phyloP scores from a whole-genome alignment of 2,888 invertebrate species.

The Piscicola geometra region DNA sequence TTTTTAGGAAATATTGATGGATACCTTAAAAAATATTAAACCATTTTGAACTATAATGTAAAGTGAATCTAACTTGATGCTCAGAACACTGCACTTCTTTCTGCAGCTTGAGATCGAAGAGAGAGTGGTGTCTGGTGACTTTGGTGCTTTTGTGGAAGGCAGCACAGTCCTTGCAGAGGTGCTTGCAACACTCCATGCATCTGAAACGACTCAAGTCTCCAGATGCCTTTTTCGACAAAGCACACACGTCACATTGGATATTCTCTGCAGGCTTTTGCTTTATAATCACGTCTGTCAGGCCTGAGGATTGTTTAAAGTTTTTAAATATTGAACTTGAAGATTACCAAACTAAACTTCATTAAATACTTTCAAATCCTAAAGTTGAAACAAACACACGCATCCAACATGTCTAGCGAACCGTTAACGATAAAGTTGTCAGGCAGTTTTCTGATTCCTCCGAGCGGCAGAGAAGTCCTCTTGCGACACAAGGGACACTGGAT shows the following conservation, averaged over 20 bases:
- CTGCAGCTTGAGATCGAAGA: slow-evolving; percentile 56
- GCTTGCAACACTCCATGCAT: slow-evolving; percentile 56
- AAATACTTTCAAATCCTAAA: not conserved
- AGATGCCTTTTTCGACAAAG: slow-evolving; percentile 48
- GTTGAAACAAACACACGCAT: no score
- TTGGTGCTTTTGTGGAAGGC: slow-evolving; percentile 53
- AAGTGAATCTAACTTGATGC: slow-evolving; percentile 27
- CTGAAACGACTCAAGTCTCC: slow-evolving; percentile 46
- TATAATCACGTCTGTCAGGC: slow-evolving; percentile 52
- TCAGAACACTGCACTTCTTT: slow-evolving; percentile 54
- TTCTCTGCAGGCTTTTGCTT: slow-evolving; percentile 54
- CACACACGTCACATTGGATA: slow-evolving; percentile 56
- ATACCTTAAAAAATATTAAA: no score
- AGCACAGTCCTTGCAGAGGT: slow-evolving; percentile 54
- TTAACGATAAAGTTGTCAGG: slow-evolving; percentile 56
- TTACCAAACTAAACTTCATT: not conserved
- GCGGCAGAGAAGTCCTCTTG: slow-evolving; percentile 55
- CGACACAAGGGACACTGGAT: slow-evolving; percentile 57
- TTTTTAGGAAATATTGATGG: no score
- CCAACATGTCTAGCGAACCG: no score
- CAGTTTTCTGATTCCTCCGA: slow-evolving; percentile 56
- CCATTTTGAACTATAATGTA: no score
- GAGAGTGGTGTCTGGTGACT: slow-evolving; percentile 54
- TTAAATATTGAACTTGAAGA: not conserved
- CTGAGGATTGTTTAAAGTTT: no score